phyloP scores from a whole-genome alignment of 2,888 invertebrate species.

The Pegoplata infirma region DNA sequence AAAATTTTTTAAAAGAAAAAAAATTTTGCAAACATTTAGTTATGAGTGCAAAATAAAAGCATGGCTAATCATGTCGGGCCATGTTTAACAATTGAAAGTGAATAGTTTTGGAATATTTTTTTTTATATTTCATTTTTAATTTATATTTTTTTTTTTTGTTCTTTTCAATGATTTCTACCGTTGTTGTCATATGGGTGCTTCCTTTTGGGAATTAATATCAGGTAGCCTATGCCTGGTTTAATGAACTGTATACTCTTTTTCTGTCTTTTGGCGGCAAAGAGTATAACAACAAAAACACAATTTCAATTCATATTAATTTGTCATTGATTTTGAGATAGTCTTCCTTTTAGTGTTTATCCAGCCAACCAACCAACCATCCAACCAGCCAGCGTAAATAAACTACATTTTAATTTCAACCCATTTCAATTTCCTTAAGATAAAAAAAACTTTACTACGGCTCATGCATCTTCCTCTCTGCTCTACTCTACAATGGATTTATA shows the following conservation, averaged over 20 bases:
- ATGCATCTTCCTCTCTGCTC: background rate
- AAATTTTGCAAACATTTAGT: slow-evolving; percentile 7
- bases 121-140: too few species aligned
- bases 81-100: background rate
- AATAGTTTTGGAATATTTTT: too few species aligned
- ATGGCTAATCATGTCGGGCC: slow-evolving; percentile 42
- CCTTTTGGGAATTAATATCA: slow-evolving; percentile 58
- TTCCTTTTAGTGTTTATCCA: background rate
- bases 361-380: too few species aligned
- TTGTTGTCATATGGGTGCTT: slow-evolving; percentile 37
- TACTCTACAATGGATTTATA: slow-evolving; percentile 12
- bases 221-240: slow-evolving; percentile 59
- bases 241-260: slow-evolving; percentile 53
- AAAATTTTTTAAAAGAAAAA: slow-evolving; percentile 29
- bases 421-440: slow-evolving; percentile 17
- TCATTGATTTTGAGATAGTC: slow-evolving; percentile 60
- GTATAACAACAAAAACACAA: slow-evolving; percentile 34
- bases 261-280: slow-evolving; percentile 15
- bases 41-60: too few species aligned
- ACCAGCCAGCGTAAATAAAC: background rate
- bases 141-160: background rate
- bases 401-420: slow-evolving; percentile 9
- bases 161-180: too few species aligned
- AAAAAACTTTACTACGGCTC: background rate
- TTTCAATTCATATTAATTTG: slow-evolving; percentile 63